These are phyloP conservation scores for Mionectes macconnelli DNA, from an alignment of 2,113 vertebrate species.

Conservation along the genomic window DNA sequence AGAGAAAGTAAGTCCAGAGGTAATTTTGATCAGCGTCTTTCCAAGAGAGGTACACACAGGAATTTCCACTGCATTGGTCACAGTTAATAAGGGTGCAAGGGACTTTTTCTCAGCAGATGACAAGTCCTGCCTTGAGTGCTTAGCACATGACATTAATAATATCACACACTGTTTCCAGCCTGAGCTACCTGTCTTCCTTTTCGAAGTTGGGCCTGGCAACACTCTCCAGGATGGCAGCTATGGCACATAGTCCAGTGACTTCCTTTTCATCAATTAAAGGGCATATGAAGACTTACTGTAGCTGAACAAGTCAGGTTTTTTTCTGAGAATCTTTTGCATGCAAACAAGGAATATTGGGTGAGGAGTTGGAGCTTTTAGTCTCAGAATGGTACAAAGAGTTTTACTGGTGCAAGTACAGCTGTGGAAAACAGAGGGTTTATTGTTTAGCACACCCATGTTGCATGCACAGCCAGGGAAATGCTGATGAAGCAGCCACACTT, in stretches of 20 bases:
- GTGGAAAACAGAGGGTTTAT: conserved; percentile 28
- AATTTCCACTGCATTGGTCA: not conserved
- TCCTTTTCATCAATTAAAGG: not conserved
- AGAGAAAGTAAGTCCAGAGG: not conserved
- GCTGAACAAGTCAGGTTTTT: not conserved
- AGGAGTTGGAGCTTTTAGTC: not conserved
- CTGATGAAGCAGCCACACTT: conserved; percentile 9
- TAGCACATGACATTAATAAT: not conserved
- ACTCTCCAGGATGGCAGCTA: not conserved
- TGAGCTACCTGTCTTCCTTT: not conserved
- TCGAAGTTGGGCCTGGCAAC: not conserved
- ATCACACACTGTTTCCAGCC: not conserved
- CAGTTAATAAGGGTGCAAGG: not conserved
- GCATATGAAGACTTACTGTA: not conserved
- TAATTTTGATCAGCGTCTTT: not conserved
- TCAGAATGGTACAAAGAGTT: not conserved
- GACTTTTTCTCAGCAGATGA: conserved; percentile 1
- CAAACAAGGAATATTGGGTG: not conserved
- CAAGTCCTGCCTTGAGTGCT: not conserved
- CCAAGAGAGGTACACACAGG: not conserved
- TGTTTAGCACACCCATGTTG: not conserved
- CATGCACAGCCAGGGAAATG: not conserved
- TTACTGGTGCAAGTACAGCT: not conserved
- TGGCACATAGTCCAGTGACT: not conserved
- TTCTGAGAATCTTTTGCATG: not conserved